phyloP scores from a whole-genome alignment of 2,888 invertebrate species.

The Leptinotarsa rubiginosa region DNA sequence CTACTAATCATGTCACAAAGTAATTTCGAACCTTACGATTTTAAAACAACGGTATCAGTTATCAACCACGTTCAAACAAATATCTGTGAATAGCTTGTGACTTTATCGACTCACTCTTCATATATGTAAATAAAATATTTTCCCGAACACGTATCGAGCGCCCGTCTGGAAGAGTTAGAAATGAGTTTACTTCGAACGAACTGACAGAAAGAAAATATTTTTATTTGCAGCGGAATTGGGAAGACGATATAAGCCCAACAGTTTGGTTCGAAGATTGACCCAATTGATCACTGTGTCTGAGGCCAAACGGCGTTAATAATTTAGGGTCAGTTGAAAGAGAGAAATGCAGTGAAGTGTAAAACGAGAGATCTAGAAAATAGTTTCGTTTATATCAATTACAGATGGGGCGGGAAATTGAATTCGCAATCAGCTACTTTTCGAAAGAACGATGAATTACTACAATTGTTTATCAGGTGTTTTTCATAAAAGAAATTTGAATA shows the following conservation, averaged over 20 bases:
- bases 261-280: conserved; percentile 47
- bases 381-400: background rate
- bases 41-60: no score
- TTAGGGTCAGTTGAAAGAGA: conserved; percentile 38
- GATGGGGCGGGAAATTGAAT: background rate
- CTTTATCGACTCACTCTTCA: no score
- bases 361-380: background rate
- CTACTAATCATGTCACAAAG: no score
- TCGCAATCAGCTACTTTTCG: no score
- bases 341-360: conserved; percentile 35
- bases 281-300: conserved; percentile 50
- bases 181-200: background rate
- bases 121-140: background rate
- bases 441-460: no score
- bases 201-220: conserved; percentile 14
- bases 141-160: background rate
- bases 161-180: background rate
- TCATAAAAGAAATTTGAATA: no score
- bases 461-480: no score
- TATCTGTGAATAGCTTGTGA: no score
- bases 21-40: no score
- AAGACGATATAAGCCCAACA: conserved; percentile 35
- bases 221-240: conserved; percentile 28
- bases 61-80: no score
- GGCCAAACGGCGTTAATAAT: conserved; percentile 50